Percentiles rank a stretch among this genome's conserved stretches.
Evolutionary conservation across 2,888 invertebrate species (phyloP).

Genomic region (Dasysyrphus albostriatus): DNA sequence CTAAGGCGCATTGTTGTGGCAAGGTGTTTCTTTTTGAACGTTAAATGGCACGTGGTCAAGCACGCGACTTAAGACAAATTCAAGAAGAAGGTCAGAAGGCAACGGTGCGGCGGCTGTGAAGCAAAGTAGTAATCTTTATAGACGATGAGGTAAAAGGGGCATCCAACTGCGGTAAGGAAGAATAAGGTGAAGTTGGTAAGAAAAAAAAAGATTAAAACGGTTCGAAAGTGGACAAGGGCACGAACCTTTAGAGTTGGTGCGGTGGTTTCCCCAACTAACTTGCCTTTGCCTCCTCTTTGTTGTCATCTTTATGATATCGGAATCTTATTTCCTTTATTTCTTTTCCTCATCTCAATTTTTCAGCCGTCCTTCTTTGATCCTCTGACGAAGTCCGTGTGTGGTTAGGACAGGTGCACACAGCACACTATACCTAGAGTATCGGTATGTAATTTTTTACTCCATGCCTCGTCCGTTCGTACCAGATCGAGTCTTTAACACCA

Average conservation of each 20-base stretch:
- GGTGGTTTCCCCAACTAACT: conserved; percentile 69
- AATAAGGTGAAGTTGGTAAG: conserved; percentile 36
- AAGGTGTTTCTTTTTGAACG: conserved; percentile 73
- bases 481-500: conserved; percentile 66
- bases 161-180: conserved; percentile 58
- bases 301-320: conserved; percentile 75
- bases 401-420: conserved; percentile 74
- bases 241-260: conserved; percentile 62
- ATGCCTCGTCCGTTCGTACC: neutral
- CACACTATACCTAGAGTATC: conserved; percentile 53
- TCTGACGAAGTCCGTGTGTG: conserved; percentile 71
- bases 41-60: conserved; percentile 75
- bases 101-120: conserved; percentile 58
- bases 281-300: conserved; percentile 56
- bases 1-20: conserved; percentile 72
- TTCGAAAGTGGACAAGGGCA: conserved; percentile 67
- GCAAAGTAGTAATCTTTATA: conserved; percentile 68
- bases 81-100: conserved; percentile 73
- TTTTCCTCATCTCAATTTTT: conserved; percentile 71
- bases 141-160: conserved; percentile 58
- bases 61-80: conserved; percentile 76
- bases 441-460: conserved; percentile 39
- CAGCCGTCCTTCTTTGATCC: conserved; percentile 74
- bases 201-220: conserved; percentile 32
- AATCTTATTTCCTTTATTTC: conserved; percentile 75